Conservation (phyloP, 2,888 invertebrate genomes). For the Sminthurides aquaticus region DNA sequence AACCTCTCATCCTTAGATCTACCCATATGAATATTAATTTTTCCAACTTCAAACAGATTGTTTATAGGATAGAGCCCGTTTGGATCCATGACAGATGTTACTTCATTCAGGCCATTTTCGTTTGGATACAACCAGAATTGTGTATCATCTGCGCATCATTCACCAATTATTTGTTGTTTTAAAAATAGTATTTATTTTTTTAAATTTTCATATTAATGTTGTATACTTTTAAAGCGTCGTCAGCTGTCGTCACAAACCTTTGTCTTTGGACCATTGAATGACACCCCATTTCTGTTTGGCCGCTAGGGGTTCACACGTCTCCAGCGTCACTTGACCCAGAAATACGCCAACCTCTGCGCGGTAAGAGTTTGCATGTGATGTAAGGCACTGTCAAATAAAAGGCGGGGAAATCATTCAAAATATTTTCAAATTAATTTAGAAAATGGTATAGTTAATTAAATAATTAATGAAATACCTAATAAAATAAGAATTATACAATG, state of each 20-base stretch:
- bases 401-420: background rate
- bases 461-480: too few species aligned
- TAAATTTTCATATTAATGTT: too few species aligned
- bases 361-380: slow-evolving; percentile 16
- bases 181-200: background rate
- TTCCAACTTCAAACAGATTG: slow-evolving; percentile 13
- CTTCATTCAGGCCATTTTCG: slow-evolving; percentile 16
- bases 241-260: too few species aligned
- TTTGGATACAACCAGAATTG: slow-evolving; percentile 15
- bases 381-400: background rate
- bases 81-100: slow-evolving; percentile 5
- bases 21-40: background rate
- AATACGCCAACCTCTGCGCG: slow-evolving; percentile 16
- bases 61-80: slow-evolving; percentile 15
- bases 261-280: slow-evolving; percentile 12
- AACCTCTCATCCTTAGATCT: slow-evolving; percentile 4
- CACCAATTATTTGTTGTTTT: background rate
- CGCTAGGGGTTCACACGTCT: slow-evolving; percentile 1
- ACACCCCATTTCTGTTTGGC: slow-evolving; percentile 17
- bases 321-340: slow-evolving; percentile 17
- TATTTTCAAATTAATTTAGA: background rate
- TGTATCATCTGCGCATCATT: slow-evolving; percentile 4
- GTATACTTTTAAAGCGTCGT: too few species aligned
- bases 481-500: too few species aligned
- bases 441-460: too few species aligned